Evolutionary conservation across 2,797 vertebrate species (phyloP).

Genomic region (Acrossocheilus wenchowensis): DNA sequence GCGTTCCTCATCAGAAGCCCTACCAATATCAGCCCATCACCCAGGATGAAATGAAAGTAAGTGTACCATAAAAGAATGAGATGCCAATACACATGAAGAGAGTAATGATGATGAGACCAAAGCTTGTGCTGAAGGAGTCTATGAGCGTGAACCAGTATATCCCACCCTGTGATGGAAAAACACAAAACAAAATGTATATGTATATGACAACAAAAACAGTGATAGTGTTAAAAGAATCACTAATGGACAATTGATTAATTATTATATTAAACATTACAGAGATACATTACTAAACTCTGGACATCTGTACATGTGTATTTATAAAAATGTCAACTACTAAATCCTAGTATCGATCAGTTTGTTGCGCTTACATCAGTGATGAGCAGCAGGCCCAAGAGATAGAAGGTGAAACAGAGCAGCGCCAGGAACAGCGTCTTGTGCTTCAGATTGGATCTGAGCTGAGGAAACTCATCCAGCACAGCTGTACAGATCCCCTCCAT

Average conservation of each 20-base stretch:
- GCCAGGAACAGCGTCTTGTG: slow-evolving; percentile 78
- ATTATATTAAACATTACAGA: not conserved
- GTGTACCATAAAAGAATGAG: slow-evolving; percentile 84
- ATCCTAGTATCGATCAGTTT: not conserved
- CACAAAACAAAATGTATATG: slow-evolving; percentile 41
- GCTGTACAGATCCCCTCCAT: slow-evolving; percentile 87
- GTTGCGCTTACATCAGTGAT: slow-evolving; percentile 78
- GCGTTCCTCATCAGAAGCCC: not conserved
- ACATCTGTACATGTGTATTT: not conserved
- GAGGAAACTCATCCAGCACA: slow-evolving; percentile 81
- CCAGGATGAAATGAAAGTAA: not conserved
- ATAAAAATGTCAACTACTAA: not conserved
- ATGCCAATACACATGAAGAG: slow-evolving; percentile 88
- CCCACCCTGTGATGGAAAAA: slow-evolving; percentile 78
- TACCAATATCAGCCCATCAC: not conserved
- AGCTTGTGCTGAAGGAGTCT: slow-evolving; percentile 87
- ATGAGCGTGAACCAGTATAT: slow-evolving; percentile 91
- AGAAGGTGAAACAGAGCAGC: slow-evolving; percentile 78
- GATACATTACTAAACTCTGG: not conserved
- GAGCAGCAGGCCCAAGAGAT: slow-evolving; percentile 81
- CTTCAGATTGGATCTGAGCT: slow-evolving; percentile 71
- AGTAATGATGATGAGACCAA: slow-evolving; percentile 88
- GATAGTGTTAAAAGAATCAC: not conserved
- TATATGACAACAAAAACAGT: not conserved
- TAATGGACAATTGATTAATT: not conserved